Base-by-base conservation (phyloP, 2,797 vertebrate species). In the Catamblyrhynchus diadema region DNA sequence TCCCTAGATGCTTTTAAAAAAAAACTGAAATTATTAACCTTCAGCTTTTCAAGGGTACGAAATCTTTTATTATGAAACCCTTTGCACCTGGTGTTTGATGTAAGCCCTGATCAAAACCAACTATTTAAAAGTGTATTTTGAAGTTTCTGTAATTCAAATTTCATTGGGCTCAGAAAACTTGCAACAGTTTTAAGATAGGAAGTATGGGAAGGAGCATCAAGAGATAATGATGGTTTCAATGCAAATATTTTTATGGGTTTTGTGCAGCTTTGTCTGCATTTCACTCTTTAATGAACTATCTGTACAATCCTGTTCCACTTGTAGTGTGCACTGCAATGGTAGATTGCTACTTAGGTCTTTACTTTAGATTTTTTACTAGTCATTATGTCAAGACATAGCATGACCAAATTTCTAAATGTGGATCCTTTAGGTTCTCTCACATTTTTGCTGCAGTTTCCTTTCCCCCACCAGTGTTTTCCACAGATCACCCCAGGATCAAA, bases 21-120 rank as follows among this genome's bases (percentile, higher is more conserved):
- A 94, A 62, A 50, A 0, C 90, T 94, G 75, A 57, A 87, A 93
- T 65, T 0, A 93, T 88, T 96, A 95, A 96, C 70, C 74, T 94
- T 42, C 64, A 79, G 9, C 17, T 85, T 96, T 74, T 90, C 51
- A 92, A 95, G 56, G 62, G 66, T 64, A 66, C 14, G 54, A 74
- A 88, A 50, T 50, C 18, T 86, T 93, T 72, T 71, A 16, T n/a
- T 88, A 33, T 42, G 37, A 25, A 65, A 14, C 16, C 22, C 6
- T 92, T 94, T 79, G 16, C 19, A 82, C 33, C 51, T 79, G 13
- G 22, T 51, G 32, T 75, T 73, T 56, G n/a, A 7, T 50, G 21
- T 77, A 50, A 95, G 51, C 18, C 39, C n/a, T 51, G 15, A 66
- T 84, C 37, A 92, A 93, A 87, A 66, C 14, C 30, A 95, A 66